These are phyloP conservation scores for Zaprionus lineosus DNA, from an alignment of 2,888 invertebrate genomes.

Conservation along the genomic window DNA sequence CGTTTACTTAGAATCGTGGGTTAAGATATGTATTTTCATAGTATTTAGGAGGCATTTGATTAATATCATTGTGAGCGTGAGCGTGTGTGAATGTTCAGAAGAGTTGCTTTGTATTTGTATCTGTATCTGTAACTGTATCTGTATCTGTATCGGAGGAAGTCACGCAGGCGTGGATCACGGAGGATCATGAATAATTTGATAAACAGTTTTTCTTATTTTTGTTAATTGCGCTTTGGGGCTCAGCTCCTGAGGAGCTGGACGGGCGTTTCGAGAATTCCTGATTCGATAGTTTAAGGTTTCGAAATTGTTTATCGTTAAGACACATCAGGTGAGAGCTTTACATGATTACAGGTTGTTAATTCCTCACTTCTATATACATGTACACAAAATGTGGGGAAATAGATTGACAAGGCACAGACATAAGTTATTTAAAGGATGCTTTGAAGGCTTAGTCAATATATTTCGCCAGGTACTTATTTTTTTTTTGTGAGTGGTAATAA, in stretches of 20 bases:
- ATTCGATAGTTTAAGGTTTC: constrained; percentile 43
- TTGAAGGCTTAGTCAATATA: constrained; percentile 51
- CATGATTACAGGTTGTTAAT: constrained; percentile 40
- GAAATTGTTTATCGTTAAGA: constrained; percentile 25
- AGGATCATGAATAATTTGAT: constrained; percentile 44
- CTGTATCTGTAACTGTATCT: constrained; percentile 53
- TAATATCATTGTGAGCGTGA: constrained; percentile 83
- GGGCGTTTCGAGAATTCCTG: constrained; percentile 38
- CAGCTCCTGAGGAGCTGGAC: constrained; percentile 24
- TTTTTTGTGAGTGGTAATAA: constrained; percentile 56
- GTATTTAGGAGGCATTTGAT: constrained; percentile 67
- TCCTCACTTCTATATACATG: constrained; percentile 67
- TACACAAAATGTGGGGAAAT: constrained; percentile 48
- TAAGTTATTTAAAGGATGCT: constrained; percentile 10
- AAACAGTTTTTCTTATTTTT: constrained; percentile 52
- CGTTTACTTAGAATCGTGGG: constrained; percentile 65
- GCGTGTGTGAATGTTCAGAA: constrained; percentile 83
- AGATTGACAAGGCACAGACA: constrained; percentile 39
- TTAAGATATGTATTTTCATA: constrained; percentile 71
- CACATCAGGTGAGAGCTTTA: constrained; percentile 43
- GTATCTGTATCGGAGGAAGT: constrained; percentile 14
- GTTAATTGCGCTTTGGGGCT: constrained; percentile 53
- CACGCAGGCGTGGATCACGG: too few relatives aligned
- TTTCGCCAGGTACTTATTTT: constrained; percentile 33
- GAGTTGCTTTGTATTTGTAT: constrained; percentile 55